Conservation (phyloP, 2,888 invertebrate genomes). For the Drosophila acutilabella region DNA sequence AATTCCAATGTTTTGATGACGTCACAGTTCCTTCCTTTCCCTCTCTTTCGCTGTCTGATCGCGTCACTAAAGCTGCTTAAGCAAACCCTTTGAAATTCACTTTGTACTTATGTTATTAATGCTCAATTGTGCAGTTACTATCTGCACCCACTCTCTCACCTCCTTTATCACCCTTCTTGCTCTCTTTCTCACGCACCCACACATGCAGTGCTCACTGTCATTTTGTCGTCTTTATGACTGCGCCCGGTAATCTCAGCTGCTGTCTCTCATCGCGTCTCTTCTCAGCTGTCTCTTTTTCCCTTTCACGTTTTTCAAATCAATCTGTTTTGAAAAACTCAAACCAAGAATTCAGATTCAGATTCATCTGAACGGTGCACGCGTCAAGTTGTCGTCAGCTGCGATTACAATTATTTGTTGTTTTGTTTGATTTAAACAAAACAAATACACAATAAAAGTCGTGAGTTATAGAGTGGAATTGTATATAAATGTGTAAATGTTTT, state of each 20-base stretch:
- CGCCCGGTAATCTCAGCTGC: slow-evolving; percentile 28
- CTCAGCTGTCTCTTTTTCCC: slow-evolving; percentile 16
- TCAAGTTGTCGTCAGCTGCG: slow-evolving; percentile 60
- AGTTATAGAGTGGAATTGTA: slow-evolving; percentile 13
- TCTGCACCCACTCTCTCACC: slow-evolving; percentile 11
- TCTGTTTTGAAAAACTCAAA: slow-evolving; percentile 67
- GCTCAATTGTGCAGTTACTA: neutral
- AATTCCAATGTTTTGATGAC: no score
- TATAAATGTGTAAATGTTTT: neutral
- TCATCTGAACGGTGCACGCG: slow-evolving; percentile 74
- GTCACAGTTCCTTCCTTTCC: neutral
- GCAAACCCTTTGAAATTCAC: neutral
- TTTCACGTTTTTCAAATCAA: slow-evolving; percentile 69
- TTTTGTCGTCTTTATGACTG: neutral
- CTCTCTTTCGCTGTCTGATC: slow-evolving; percentile 19
- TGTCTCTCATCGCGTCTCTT: slow-evolving; percentile 6
- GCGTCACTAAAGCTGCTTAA: slow-evolving; percentile 38
- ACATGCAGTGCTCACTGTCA: slow-evolving; percentile 2
- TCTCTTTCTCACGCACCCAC: neutral
- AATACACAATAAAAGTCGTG: slow-evolving; percentile 12
- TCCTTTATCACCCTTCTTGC: slow-evolving; percentile 2
- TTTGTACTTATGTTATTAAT: slow-evolving; percentile 7
- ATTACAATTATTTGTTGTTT: neutral
- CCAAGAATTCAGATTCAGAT: slow-evolving; percentile 81
- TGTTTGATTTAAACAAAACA: neutral